A percentile compares a stretch with the other conserved stretches of the same genome.
Evolutionary conservation across 2,888 invertebrate genomes (phyloP).

Genomic region (Villa cingulata): DNA sequence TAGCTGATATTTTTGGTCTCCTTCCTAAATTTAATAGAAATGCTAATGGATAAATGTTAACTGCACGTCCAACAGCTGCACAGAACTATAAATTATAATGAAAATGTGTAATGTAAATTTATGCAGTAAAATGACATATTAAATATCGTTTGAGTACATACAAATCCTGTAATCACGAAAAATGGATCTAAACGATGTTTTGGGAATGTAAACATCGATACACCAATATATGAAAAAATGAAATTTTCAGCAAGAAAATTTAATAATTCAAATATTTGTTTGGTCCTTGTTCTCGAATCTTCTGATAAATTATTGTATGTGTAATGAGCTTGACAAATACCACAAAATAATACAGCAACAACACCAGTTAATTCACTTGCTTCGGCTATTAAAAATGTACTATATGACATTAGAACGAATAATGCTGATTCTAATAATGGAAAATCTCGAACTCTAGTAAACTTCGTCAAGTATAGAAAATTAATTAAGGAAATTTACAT

Average conservation of each 20-base stretch:
- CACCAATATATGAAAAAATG: slow-evolving; percentile 96
- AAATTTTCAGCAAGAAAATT: slow-evolving; percentile 97
- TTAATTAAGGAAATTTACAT: neutral
- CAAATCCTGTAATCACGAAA: slow-evolving; percentile 86
- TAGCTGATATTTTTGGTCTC: slow-evolving; percentile 78
- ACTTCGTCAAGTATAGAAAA: slow-evolving; percentile 67
- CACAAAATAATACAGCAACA: slow-evolving; percentile 94
- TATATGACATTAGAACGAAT: slow-evolving; percentile 96
- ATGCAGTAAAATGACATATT: neutral
- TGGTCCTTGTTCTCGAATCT: slow-evolving; percentile 75
- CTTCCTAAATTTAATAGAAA: slow-evolving; percentile 83
- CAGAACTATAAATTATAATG: slow-evolving; percentile 51
- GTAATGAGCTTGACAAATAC: slow-evolving; percentile 98
- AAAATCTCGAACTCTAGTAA: slow-evolving; percentile 86
- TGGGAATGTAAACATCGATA: slow-evolving; percentile 95
- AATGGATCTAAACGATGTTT: slow-evolving; percentile 86
- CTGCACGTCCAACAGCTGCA: slow-evolving; percentile 77
- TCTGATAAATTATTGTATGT: slow-evolving; percentile 91
- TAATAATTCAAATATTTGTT: slow-evolving; percentile 82
- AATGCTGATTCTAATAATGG: slow-evolving; percentile 90
- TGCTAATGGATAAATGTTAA: slow-evolving; percentile 92
- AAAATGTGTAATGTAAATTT: neutral
- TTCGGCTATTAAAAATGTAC: slow-evolving; percentile 93
- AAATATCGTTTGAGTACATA: slow-evolving; percentile 36
- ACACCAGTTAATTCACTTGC: slow-evolving; percentile 93